Percentiles rank a stretch among this genome's conserved stretches.
phyloP scores from a whole-genome alignment of 2,888 invertebrate genomes.

The Lithosia quadra region DNA sequence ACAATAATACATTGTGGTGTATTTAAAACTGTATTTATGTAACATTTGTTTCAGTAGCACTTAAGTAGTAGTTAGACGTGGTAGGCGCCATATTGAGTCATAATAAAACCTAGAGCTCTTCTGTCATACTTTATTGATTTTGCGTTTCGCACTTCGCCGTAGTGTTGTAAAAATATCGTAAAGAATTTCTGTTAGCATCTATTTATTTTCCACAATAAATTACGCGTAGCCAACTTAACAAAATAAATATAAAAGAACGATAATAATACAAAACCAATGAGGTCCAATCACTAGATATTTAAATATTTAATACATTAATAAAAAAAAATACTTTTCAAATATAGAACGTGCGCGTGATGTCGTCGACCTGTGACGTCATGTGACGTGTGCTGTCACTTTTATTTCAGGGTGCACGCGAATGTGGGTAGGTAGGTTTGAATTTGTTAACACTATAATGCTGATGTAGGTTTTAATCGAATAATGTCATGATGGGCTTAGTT shows the following conservation, averaged over 20 bases:
- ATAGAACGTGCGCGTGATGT: constrained; percentile 57
- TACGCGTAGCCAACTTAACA: background rate
- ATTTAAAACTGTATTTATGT: background rate
- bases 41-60: constrained; percentile 6
- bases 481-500: too few species aligned
- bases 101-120: constrained; percentile 25
- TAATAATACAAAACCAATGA: background rate
- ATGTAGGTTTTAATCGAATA: constrained; percentile 2
- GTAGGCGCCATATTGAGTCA: constrained; percentile 18
- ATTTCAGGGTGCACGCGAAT: constrained; percentile 70
- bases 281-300: background rate
- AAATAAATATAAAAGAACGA: background rate
- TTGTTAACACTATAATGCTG: constrained; percentile 25
- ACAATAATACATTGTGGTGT: constrained; percentile 3
- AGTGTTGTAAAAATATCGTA: background rate
- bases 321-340: constrained; percentile 39
- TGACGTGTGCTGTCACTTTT: constrained; percentile 79
- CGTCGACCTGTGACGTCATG: constrained; percentile 70
- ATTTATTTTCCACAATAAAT: background rate
- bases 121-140: constrained; percentile 39
- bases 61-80: constrained; percentile 10
- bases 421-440: constrained; percentile 27
- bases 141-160: constrained; percentile 8
- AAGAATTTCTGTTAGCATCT: background rate
- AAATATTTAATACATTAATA: constrained; percentile 10